A percentile compares a stretch with the other conserved stretches of the same genome.
Conservation (phyloP, 2,888 invertebrate genomes). For the Cryptops parisi region DNA sequence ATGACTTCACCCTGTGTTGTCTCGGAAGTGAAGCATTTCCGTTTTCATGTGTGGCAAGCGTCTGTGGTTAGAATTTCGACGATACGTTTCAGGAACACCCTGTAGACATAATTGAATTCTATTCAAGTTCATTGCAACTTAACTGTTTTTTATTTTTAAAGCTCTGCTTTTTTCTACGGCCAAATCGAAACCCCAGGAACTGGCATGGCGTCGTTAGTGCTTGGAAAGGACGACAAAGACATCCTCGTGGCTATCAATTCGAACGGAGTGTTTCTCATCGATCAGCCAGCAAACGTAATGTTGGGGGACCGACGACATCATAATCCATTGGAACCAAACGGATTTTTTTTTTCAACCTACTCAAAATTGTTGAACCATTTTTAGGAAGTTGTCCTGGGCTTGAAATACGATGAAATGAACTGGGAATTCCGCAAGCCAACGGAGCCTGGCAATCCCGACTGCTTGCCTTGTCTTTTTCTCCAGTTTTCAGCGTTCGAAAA, state of each 20-base stretch:
- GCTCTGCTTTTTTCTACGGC: constrained; percentile 86
- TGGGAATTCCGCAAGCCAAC: constrained; percentile 86
- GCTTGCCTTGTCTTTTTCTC: constrained; percentile 79
- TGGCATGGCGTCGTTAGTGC: constrained; percentile 64
- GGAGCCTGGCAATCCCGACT: constrained; percentile 61
- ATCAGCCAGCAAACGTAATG: constrained; percentile 62
- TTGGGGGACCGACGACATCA: too few species aligned
- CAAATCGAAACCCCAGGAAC: constrained; percentile 80
- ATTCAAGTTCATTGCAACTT: too few species aligned
- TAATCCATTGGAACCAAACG: constrained; percentile 35
- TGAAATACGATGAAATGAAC: constrained; percentile 74
- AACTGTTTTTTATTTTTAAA: constrained; percentile 34
- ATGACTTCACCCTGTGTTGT: too few species aligned
- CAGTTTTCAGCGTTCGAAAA: constrained; percentile 73
- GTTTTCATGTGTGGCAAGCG: too few species aligned
- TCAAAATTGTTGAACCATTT: too few species aligned
- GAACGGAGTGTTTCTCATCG: constrained; percentile 68
- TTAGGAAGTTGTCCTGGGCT: constrained; percentile 65
- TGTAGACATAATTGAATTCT: too few species aligned
- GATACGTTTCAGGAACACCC: too few species aligned
- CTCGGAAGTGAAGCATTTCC: too few species aligned
- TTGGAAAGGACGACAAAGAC: constrained; percentile 73
- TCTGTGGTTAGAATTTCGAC: too few species aligned
- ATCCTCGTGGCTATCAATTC: constrained; percentile 79
- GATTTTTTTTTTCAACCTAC: too few species aligned